Evolutionary conservation across 2,797 vertebrate genomes (phyloP).

Genomic region (Crotalus adamanteus): DNA sequence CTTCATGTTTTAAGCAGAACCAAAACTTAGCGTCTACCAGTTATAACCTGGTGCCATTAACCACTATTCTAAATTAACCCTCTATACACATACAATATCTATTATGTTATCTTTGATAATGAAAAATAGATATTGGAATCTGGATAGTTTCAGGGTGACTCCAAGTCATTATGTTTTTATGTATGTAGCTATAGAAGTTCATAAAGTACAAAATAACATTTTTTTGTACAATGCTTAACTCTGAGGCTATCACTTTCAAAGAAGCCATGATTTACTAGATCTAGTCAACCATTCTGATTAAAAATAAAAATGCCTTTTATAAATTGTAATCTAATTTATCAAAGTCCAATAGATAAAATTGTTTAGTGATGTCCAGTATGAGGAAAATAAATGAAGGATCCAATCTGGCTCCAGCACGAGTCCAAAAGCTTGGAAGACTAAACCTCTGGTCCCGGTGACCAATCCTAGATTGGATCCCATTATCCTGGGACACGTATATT

Average conservation of each 20-base stretch:
- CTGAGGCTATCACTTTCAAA: background rate
- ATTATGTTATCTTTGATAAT: background rate
- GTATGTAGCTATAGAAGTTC: background rate
- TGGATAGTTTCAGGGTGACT: background rate
- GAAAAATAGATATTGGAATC: background rate
- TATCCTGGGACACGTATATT: background rate
- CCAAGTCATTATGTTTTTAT: background rate
- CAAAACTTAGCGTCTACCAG: background rate
- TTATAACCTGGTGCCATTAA: background rate
- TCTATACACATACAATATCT: background rate
- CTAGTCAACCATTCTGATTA: background rate
- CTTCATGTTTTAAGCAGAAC: no score
- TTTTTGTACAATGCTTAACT: background rate
- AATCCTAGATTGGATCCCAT: background rate
- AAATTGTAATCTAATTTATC: background rate
- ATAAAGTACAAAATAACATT: background rate
- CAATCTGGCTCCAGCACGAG: background rate
- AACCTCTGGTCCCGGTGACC: background rate
- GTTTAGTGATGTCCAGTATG: background rate
- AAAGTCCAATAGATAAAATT: background rate
- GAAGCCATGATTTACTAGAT: background rate
- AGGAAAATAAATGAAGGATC: background rate
- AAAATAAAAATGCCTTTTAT: background rate
- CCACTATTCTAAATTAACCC: background rate
- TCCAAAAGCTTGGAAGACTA: background rate